These are phyloP conservation scores for Leptopterna dolabrata DNA, from an alignment of 2,888 invertebrate species.

Conservation along the genomic window DNA sequence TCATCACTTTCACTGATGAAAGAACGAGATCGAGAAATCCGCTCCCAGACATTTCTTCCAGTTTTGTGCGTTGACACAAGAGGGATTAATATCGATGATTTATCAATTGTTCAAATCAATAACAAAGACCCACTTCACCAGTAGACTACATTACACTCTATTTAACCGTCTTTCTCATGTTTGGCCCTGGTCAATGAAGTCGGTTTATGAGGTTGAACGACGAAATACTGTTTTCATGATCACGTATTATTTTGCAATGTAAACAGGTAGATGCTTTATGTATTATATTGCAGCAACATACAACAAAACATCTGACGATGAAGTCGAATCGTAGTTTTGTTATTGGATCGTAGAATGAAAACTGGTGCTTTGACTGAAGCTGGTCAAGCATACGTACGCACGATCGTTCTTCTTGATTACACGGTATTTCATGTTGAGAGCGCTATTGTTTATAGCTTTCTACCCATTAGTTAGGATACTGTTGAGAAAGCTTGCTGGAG, in stretches of 20 bases:
- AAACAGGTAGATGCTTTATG: no score
- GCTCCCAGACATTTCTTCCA: background rate
- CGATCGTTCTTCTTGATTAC: background rate
- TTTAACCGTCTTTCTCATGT: no score
- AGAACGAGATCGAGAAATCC: background rate
- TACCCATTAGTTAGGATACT: background rate
- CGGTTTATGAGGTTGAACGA: no score
- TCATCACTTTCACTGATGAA: no score
- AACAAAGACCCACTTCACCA: background rate
- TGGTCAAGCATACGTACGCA: background rate
- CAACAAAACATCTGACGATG: no score
- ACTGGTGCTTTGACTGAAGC: no score
- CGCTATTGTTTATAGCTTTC: conserved; percentile 27
- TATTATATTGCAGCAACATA: no score
- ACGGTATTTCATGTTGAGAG: background rate
- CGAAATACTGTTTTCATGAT: no score
- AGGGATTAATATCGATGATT: background rate
- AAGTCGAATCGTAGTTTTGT: no score
- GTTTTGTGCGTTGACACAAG: background rate
- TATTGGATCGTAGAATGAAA: background rate
- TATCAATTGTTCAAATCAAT: background rate
- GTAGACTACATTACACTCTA: background rate
- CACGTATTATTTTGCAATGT: no score
- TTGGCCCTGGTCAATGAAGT: no score
- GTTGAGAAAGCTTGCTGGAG: conserved; percentile 18